Evolutionary conservation across 2,113 vertebrate species (phyloP).

Genomic region (Fulica atra): DNA sequence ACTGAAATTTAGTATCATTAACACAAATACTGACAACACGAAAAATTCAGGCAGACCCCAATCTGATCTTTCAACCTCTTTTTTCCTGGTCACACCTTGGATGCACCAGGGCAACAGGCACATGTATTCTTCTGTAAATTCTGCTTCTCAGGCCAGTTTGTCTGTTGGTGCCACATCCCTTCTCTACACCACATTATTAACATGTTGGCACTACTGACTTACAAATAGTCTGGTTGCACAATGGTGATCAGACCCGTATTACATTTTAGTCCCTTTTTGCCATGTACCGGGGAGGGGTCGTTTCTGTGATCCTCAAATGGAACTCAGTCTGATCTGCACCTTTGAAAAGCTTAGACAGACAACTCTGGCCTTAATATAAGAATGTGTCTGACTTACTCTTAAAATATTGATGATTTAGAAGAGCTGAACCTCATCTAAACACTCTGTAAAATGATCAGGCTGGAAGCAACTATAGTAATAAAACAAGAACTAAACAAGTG

Average conservation of each 20-base stretch:
- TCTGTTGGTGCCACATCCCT: not conserved
- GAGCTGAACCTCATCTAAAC: not conserved
- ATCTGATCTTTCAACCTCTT: not conserved
- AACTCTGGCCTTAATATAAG: not conserved
- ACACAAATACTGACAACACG: not conserved
- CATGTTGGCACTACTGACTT: not conserved
- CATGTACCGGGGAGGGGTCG: not conserved
- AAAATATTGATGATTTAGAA: not conserved
- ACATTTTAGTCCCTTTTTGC: not conserved
- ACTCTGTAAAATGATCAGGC: not conserved
- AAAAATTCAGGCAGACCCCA: not conserved
- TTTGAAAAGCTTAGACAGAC: not conserved
- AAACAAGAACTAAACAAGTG: not conserved
- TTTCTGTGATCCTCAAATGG: not conserved
- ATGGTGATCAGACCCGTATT: not conserved
- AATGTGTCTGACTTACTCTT: not conserved
- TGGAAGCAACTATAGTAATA: not conserved
- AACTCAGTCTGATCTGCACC: not conserved
- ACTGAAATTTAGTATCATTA: not conserved
- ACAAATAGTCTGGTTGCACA: rapidly evolving
- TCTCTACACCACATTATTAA: not conserved
- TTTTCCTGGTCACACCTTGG: not conserved
- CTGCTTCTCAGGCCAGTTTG: not conserved
- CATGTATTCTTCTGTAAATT: not conserved
- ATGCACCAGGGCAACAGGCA: not conserved